These are phyloP conservation scores for Macrophya alboannulata DNA, from an alignment of 2,888 invertebrate genomes.

Conservation along the genomic window DNA sequence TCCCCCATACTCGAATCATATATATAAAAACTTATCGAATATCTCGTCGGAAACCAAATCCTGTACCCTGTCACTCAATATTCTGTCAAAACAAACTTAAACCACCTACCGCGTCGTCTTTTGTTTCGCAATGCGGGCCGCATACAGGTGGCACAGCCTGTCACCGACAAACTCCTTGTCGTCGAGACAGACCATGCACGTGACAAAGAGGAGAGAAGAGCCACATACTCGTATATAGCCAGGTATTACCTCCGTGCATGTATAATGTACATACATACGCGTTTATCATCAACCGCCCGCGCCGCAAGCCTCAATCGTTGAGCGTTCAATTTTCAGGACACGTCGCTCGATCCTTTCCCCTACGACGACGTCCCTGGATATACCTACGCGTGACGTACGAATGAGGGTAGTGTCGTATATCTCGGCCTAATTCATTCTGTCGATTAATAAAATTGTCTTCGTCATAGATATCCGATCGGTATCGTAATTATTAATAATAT, in stretches of 20 bases:
- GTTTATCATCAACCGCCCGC: background rate
- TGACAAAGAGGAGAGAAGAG: conserved; percentile 63
- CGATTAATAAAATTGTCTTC: conserved; percentile 68
- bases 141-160: conserved; percentile 68
- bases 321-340: conserved; percentile 43
- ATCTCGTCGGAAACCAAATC: conserved; percentile 68
- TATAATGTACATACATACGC: background rate
- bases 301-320: conserved; percentile 15
- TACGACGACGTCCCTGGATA: conserved; percentile 29
- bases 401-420: conserved; percentile 75
- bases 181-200: conserved; percentile 58
- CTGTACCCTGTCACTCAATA: conserved; percentile 73
- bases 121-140: conserved; percentile 72
- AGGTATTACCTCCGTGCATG: background rate
- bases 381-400: conserved; percentile 48
- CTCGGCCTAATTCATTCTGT: conserved; percentile 65
- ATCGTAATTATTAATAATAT: conserved; percentile 24
- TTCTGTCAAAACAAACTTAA: conserved; percentile 65
- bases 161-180: conserved; percentile 38
- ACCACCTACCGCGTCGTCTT: conserved; percentile 63
- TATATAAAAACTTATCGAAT: conserved; percentile 47
- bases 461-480: background rate
- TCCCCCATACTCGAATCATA: background rate
- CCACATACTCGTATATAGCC: background rate
- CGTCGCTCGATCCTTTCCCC: conserved; percentile 26